Evolutionary conservation across 2,888 invertebrate genomes (phyloP), one percentile per base, ranked within the genome.

Genomic region (Synergus umbraculus): DNA sequence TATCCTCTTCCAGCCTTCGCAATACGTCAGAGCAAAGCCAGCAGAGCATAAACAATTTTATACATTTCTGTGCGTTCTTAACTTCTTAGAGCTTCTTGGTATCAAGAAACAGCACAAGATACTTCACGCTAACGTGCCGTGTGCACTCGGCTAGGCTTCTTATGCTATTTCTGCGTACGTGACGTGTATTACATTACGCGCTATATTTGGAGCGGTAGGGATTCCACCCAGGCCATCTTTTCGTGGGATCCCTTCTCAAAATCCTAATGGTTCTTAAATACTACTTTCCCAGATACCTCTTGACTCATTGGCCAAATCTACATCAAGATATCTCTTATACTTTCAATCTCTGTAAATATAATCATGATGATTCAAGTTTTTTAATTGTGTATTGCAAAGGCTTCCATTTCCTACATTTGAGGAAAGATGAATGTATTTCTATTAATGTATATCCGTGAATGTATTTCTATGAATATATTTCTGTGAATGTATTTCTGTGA

Each of bases 111-210:
- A 82, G 78, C 63, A 80, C 79, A 81, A 78, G 73, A 73, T 73
- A 77, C 76, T 79, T 79, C 80, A 79, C 66, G 76, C 78, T 77
- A 67, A 65, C 60, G 93, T 90, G 93, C 92, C 94, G 93, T 93
- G 93, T 92, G 94, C 94, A 94, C 87, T 84, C 85, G 84, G 91
- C 93, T 93, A 92, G 92, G 90, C 91, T 92, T 88, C 90, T 89
- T 90, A 92, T 87, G 93, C 93, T 94, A 94, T 94, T 94, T 94
- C 93, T 92, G 93, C 92, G 91, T 92, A 87, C 89, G 89, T 92
- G 92, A 92, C 91, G 92, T 93, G 93, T 93, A 93, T 94, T 93
- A 92, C 93, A 93, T 94, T 93, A 93, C 94, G 91, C 87, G 89
- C 94, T 94, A 93, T 93, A 94, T 93, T 94, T 93, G 94, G 94